A percentile compares a stretch with the other conserved stretches of the same genome.
These are phyloP conservation scores for Formicarius rufipectus DNA, from an alignment of 2,113 vertebrate genomes.

Conservation along the genomic window DNA sequence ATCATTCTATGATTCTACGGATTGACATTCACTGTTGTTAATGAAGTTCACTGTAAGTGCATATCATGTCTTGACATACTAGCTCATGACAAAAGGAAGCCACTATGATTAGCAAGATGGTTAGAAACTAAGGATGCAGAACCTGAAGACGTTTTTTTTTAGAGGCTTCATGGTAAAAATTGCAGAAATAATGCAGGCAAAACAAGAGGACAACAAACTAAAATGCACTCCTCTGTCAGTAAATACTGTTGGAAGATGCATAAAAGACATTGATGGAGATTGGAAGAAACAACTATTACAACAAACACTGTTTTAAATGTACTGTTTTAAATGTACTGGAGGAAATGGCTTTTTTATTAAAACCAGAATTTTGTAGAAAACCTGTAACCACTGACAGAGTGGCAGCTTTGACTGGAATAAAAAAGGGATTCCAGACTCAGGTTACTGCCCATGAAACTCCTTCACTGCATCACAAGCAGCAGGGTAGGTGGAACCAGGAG, in stretches of 20 bases:
- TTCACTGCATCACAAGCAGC: background rate
- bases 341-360: background rate
- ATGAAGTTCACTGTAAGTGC: background rate
- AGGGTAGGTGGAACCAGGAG: background rate
- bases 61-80: background rate
- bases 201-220: background rate
- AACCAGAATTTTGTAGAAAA: background rate
- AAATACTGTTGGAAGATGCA: background rate
- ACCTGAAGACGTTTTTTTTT: background rate
- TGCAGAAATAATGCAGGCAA: background rate
- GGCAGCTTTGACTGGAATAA: background rate
- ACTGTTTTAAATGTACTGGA: rapidly evolving
- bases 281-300: background rate
- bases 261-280: background rate
- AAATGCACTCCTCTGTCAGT: background rate
- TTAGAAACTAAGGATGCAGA: background rate
- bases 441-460: rapidly evolving
- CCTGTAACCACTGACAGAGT: background rate
- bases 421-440: background rate
- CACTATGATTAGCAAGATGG: background rate
- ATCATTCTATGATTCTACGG: background rate
- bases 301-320: background rate
- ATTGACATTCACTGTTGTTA: background rate
- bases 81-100: background rate
- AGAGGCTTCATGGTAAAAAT: background rate